Evolutionary conservation across 2,888 invertebrate genomes (phyloP), one percentile per base, ranked within the genome.

Genomic region (Cistogaster globosa): DNA sequence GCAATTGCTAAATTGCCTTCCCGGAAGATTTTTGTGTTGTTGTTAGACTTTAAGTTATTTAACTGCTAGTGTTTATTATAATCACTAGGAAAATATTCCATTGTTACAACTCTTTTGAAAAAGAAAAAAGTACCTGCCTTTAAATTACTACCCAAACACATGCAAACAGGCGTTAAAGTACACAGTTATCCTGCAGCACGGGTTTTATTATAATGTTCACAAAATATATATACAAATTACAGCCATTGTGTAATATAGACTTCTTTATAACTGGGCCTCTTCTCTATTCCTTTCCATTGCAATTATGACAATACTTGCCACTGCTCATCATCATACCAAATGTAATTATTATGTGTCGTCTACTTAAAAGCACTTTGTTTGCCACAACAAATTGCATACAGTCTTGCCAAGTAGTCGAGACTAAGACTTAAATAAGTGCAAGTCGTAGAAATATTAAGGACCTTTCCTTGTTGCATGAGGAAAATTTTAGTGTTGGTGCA

Each of bases 331-430:
- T 32, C 69, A 55, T 62, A 20, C 42, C 4, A 45, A 76, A 62
- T 42, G 26, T 53, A 51, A 68, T 55, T 51, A 78, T 69, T 11
- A 53, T 78, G 53, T 55, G 42, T 42, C 45, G 58, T 71, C 69
- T 76, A 65, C 76, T 69, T 72, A 67, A 75, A 75, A 83, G 51
- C 58, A 85, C 71, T 85, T 71, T 51, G 58, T 67, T 67, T 74
- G 74, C 74, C 58, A 32, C 67, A 65, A 45, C 65, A 80, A 67
- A 80, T 80, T 80, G 65, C 72, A 38, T 58, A 51, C 60, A 72
- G 36, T 67, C 55, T 20, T 58, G 79, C 53, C 60, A 68, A 74
- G 36, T 81, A 62, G 67, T 53, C 60, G 67, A 74, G 80, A 60
- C 58, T 18, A 58, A 74, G 80, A 60, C 58, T 18, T 26, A 26